Base-by-base conservation (phyloP, 1,140 invertebrate species). In the Drosophila jambulina region DNA sequence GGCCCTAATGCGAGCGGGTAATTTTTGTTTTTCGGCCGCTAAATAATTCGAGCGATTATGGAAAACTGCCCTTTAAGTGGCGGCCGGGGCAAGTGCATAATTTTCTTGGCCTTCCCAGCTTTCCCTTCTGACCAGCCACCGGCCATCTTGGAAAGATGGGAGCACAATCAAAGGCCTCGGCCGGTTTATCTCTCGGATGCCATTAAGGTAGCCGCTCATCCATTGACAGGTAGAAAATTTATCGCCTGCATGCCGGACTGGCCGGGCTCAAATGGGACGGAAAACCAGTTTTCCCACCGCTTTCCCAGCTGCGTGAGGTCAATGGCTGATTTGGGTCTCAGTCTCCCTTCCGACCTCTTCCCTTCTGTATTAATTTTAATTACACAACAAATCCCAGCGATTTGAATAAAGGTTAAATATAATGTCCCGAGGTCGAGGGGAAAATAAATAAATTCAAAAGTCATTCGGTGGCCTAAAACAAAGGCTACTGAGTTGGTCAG, bases 201-300 rank as follows among this genome's bases (percentile, higher is more conserved):
- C 85, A 88, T 88, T 88, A 88, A 85, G 81, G 85, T 88, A 88
- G 85, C 78, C 71, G 75, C 85, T 85, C 85, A 61, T 74, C 86
- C 75, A 92, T 92, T 92, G 91, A 91, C 91, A 92, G 91, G 91
- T 92, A 91, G 86, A 92, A 84, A 78, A 92, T 92, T 85, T 92
- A 92, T 91, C 53, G 77, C 70, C 78, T 80, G 82, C 82, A 72
- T 78, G 70, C 63, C 48, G 56, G 61, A 36, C 56, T 48, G 48
- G 43, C 49, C 74, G 57, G 38, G 45, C 69, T 71, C 53, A 72
- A 71, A 78, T 62, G 58, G 46, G 42, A 42, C 64, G 48, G 63
- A 69, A 84, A 91, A 91, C 87, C 75, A 68, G 87, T 91, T 91
- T 81, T 72, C 21, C 56, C 49, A 43, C 23, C 48, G 46, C 40